phyloP scores from a whole-genome alignment of 2,797 vertebrate genomes.

The Spea hammondii region DNA sequence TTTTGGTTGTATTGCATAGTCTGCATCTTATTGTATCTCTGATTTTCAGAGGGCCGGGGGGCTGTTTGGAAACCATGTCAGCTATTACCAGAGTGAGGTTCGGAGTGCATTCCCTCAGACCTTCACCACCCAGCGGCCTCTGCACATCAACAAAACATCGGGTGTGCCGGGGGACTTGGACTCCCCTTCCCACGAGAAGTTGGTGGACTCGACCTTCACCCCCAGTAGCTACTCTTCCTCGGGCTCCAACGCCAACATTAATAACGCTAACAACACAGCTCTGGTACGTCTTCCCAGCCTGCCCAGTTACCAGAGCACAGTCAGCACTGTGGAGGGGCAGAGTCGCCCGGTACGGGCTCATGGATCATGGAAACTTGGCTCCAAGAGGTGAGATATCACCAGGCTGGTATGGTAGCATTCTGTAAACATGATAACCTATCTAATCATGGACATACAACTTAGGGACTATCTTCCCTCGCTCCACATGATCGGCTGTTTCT shows the following conservation, averaged over 20 bases:
- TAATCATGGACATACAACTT: not conserved
- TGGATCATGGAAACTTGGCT: conserved; percentile 85
- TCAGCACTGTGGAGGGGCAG: conserved; percentile 87
- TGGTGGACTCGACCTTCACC: conserved; percentile 96
- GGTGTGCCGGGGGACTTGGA: conserved; percentile 84
- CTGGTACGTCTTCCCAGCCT: conserved; percentile 81
- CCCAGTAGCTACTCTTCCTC: conserved; percentile 96
- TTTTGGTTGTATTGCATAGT: not conserved
- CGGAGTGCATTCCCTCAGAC: conserved; percentile 88
- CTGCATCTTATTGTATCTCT: not conserved
- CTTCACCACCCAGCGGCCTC: conserved; percentile 91
- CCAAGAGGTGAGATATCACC: conserved; percentile 78
- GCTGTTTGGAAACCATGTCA: conserved; percentile 94
- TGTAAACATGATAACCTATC: not conserved
- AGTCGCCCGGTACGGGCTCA: conserved; percentile 75
- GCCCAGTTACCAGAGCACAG: conserved; percentile 65
- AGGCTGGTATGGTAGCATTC: not conserved
- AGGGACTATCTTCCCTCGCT: not conserved
- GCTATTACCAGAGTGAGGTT: conserved; percentile 90
- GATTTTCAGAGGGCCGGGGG: conserved; percentile 84
- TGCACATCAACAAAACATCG: conserved; percentile 94
- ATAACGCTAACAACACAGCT: conserved; percentile 97
- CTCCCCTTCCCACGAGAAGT: conserved; percentile 92
- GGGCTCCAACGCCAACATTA: conserved; percentile 97
- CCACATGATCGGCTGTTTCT: conserved; percentile 48